Evolutionary conservation across 2,888 invertebrate genomes (phyloP), one percentile per base, ranked within the genome.

Genomic region (Elmis aenea): DNA sequence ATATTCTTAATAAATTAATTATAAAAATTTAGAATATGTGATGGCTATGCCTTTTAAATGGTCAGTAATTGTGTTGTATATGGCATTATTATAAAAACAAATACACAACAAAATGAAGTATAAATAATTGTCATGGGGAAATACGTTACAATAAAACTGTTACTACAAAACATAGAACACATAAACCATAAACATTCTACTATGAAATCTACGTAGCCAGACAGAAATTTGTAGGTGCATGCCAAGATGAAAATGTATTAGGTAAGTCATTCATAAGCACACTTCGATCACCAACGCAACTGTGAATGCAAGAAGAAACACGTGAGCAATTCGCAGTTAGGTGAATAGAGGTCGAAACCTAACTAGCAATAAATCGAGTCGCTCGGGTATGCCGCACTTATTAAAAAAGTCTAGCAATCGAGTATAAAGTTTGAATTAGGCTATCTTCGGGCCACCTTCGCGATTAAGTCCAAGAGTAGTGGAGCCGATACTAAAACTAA

Each of bases 371-470:
- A n/a, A 46, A 47, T 46, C 45, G 42, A 51, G 46, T 53, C 50
- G 51, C 50, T 52, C 51, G 45, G 32, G 32, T 37, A n/a, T 33
- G 33, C 26, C 30, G 28, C 42, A 50, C 35, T 42, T 35, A n/a
- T n/a, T n/a, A 35, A 33, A 32, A 30, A 29, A 44, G 36, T 46
- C 28, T 26, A 15, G 27, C 23, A 25, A 23, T 29, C 14, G 38
- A 30, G 13, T 26, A 29, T 26, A 15, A 29, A 23, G 31, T 30
- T 12, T 21, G 13, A 35, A 18, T 13, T 35, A 31, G 23, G 31
- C 27, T 5, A 6, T n/a, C n/a, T 59, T 60, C 60, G 60, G 61
- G 61, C 61, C 62, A 58, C 58, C 58, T 52, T 51, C 39, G 43
- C 42, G 46, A 40, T 30, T 37, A 25, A 33, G 38, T 36, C 23